Base-by-base conservation (phyloP, 2,888 invertebrate species). In the Nomada ruficornis region DNA sequence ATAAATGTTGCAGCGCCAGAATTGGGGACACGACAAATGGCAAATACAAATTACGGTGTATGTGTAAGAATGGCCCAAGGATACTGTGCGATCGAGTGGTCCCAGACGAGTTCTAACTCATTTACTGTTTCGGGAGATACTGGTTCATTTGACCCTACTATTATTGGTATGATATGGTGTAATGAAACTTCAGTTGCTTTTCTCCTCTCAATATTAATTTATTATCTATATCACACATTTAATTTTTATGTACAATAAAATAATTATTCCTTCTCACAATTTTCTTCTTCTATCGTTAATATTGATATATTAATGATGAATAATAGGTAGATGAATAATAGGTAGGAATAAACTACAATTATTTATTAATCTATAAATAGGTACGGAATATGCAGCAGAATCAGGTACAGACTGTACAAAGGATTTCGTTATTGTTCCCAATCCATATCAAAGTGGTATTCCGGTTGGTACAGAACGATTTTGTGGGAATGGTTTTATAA, bases 361-460 rank as follows among this genome's bases (percentile, higher is more conserved):
- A 47, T 57, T 54, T 62, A 29, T 29, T 62, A 64, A 67, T n/a
- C 29, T 7, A 60, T 42, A 55, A 77, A 52, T 68, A 92, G 94
- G 96, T 29, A 96, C 96, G 0, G 88, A 94, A 0, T 91, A 94
- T 15, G 95, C 94, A 2, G 95, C 96, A 0, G 94, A 95, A 20
- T 95, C 95, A 90, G 96, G 95, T 59, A 94, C 94, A 11, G 94
- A 94, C 1, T 97, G 97, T 90, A 95, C 94, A 63, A 96, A 96
- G 0, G 97, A 97, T 94, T 97, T 96, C 90, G 95, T 97, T 13
- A 95, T 97, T 5, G 96, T 98, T 87, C 96, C 97, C 2, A 96
- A 96, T 93, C 96, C 97, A 0, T 93, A 94, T 23, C 92, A 87
- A 55, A 63, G 92, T 91, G 62, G 90, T 90, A 11, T 92, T 93